phyloP scores from a whole-genome alignment of 1,140 invertebrate genomes.

The Zophobas morio region DNA sequence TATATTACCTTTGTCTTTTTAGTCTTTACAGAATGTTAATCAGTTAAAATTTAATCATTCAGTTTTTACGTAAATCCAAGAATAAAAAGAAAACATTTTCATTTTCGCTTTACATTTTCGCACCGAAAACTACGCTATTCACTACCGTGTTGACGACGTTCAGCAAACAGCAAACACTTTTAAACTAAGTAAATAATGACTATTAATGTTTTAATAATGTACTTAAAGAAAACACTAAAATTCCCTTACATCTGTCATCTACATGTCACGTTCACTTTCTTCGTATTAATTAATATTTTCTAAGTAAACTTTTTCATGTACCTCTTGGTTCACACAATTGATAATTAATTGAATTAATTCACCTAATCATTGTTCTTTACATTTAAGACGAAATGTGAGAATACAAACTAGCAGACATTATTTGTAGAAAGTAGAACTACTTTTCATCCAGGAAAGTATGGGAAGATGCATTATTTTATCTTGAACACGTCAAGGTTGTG shows the following conservation, averaged over 20 bases:
- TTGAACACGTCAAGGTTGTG: slow-evolving; percentile 36
- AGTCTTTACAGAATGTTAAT: no score
- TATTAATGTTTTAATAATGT: no score
- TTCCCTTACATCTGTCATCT: not conserved
- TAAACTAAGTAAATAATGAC: no score
- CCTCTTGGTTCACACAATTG: slow-evolving; percentile 25
- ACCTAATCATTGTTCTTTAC: slow-evolving; percentile 25
- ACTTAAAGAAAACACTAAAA: not conserved
- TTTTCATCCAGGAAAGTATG: slow-evolving; percentile 33
- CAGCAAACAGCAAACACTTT: no score
- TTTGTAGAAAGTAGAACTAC: slow-evolving; percentile 40
- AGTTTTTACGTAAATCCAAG: not conserved
- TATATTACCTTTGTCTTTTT: no score
- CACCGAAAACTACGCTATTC: no score
- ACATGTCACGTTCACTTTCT: slow-evolving; percentile 20
- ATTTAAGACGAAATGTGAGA: slow-evolving; percentile 36
- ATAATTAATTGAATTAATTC: slow-evolving; percentile 38
- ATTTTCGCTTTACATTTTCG: no score
- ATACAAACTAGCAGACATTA: slow-evolving; percentile 32
- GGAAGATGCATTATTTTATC: slow-evolving; percentile 11
- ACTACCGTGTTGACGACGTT: no score
- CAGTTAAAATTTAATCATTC: not conserved
- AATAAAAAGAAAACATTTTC: not conserved
- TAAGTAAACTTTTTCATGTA: not conserved
- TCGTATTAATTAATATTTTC: not conserved